Conservation (phyloP, 2,797 vertebrate species). For the Rhinella marina region DNA sequence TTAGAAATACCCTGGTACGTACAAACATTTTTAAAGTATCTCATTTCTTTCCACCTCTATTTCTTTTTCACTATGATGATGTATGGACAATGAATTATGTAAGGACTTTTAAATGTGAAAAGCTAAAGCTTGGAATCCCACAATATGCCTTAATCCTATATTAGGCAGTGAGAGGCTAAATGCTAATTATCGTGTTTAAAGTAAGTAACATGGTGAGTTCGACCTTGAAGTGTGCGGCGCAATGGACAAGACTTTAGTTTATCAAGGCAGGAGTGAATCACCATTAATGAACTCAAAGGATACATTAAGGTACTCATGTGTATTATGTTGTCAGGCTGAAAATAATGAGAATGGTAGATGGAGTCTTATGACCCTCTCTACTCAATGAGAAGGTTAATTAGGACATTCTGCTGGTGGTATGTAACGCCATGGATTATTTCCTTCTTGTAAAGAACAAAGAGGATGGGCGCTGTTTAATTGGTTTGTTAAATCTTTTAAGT, state of each 20-base stretch:
- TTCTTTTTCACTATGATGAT: background rate
- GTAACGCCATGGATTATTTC: conserved; percentile 31
- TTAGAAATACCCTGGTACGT: background rate
- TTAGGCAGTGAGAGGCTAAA: conserved; percentile 23
- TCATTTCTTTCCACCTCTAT: background rate
- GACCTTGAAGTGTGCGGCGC: conserved; percentile 57
- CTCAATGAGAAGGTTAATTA: conserved; percentile 57
- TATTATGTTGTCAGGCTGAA: conserved; percentile 61
- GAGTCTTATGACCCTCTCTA: conserved; percentile 56
- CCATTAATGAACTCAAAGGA: conserved; percentile 61
- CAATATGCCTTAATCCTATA: conserved; percentile 42
- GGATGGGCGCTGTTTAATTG: conserved; percentile 26
- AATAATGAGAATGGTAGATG: conserved; percentile 58
- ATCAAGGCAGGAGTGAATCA: conserved; percentile 57
- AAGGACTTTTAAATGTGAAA: conserved; percentile 11
- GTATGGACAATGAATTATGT: background rate
- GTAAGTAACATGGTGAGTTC: conserved; percentile 49
- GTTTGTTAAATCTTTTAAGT: conserved; percentile 2
- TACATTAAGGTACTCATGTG: conserved; percentile 62
- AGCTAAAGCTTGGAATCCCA: conserved; percentile 8
- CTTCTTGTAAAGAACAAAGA: conserved; percentile 19
- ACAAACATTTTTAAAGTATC: background rate
- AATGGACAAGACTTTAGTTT: conserved; percentile 55
- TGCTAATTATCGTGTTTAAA: conserved; percentile 51
- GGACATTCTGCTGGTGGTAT: conserved; percentile 35